phyloP scores from a whole-genome alignment of 2,113 vertebrate species.

The Alces alces region DNA sequence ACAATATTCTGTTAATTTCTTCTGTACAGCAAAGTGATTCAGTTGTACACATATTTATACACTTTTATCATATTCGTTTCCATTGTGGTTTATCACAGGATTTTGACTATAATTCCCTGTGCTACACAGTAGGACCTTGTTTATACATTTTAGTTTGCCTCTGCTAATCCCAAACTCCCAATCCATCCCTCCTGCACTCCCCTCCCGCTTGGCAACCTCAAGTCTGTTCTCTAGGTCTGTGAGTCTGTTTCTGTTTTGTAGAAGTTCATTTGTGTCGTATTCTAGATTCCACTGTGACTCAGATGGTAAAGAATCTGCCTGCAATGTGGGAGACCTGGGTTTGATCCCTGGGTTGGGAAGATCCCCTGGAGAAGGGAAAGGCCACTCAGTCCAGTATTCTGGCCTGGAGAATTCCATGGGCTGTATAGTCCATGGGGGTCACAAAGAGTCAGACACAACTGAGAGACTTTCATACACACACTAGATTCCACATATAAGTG shows the following conservation, averaged over 20 bases:
- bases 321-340: accelerated
- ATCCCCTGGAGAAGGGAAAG: not conserved
- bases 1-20: not conserved
- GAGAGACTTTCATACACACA: not conserved
- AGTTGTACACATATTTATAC: not conserved
- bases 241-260: not conserved
- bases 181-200: not conserved
- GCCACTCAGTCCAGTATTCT: not conserved
- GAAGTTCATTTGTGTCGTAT: not conserved
- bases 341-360: not conserved
- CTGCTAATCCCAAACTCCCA: not conserved
- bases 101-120: not conserved
- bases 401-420: not conserved
- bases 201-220: not conserved
- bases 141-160: not conserved
- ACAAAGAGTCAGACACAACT: not conserved
- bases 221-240: not conserved
- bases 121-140: not conserved
- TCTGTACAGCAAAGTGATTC: not conserved
- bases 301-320: not conserved
- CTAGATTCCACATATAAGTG: not conserved
- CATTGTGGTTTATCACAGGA: not conserved
- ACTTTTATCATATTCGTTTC: not conserved
- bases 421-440: not conserved
- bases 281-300: not conserved